Evolutionary conservation across 2,888 invertebrate genomes (phyloP), one percentile per base, ranked within the genome.

Genomic region (Augiades crinisus): DNA sequence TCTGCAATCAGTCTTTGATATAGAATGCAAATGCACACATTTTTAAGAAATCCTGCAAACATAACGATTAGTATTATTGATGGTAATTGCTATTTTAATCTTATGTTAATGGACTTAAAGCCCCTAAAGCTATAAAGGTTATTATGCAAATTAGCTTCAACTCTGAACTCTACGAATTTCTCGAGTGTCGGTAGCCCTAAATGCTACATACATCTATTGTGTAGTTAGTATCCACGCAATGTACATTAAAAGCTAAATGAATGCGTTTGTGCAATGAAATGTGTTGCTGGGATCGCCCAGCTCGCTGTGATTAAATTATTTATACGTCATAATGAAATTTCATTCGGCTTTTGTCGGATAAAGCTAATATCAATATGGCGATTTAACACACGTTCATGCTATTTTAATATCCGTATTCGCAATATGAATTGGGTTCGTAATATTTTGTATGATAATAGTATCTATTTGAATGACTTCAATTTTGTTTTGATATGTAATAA

Each of bases 231-330:
- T 10, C 27, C 10, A 36, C 24, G 14, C 14, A 10, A 36, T 34
- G 16, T 22, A 43, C 21, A 40, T 47, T 43, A 50, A 43, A 30
- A 46, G 34, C 36, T 14, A 43, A 50, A 43, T 50, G 19, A 43
- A 30, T 50, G 36, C 50, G 36, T 43, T 34, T 43, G 36, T 54
- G 54, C 55, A 56, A 57, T 54, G 54, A 46, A 58, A 56, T 45
- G 47, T 53, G 53, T 60, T 27, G 10, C 10, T 8, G 24, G 24
- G n/a, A n/a, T n/a, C n/a, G n/a, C 24, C 24, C 10, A 27, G 27
- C 27, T n/a, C n/a, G n/a, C n/a, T 56, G 55, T 63, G 62, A 65
- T 71, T 66, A 67, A 68, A 69, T 68, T 65, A 65, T 68, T 64
- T 58, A 59, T 61, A 65, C 63, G 16, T 40, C 40, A 47, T 47